Percentiles rank a stretch among this genome's conserved stretches.
These are phyloP conservation scores for Petrocephalus zakoni DNA, from an alignment of 2,113 vertebrate genomes.

Conservation along the genomic window DNA sequence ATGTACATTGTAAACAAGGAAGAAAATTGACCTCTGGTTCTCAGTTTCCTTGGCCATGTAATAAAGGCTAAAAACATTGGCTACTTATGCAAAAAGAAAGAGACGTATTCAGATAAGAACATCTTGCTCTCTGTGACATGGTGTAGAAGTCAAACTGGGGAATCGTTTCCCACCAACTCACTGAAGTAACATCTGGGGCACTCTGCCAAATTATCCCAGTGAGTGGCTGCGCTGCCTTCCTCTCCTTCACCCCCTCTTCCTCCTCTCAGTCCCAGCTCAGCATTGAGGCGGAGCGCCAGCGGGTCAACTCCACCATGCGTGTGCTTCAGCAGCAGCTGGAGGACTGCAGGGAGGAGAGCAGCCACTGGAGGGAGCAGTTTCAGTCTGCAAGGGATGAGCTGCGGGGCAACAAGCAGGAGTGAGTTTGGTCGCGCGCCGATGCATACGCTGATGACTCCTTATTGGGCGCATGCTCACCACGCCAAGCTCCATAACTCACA, in stretches of 20 bases:
- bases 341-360: slow-evolving; percentile 78
- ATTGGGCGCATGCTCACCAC: not conserved
- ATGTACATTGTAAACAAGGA: not conserved
- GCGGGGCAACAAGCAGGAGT: slow-evolving; percentile 79
- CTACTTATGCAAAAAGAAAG: not conserved
- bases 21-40: not conserved
- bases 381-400: slow-evolving; percentile 81
- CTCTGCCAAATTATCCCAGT: not conserved
- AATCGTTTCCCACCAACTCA: not conserved
- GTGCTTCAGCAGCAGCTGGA: slow-evolving; percentile 80
- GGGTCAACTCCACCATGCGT: slow-evolving; percentile 69
- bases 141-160: not conserved
- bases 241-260: not conserved
- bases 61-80: not conserved
- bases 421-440: slow-evolving; percentile 31
- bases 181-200: not conserved
- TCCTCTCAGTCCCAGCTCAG: slow-evolving; percentile 69
- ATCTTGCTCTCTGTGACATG: not conserved
- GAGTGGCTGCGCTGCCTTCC: not conserved
- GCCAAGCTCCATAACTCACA: not conserved
- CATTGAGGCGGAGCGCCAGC: slow-evolving; percentile 77
- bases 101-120: not conserved
- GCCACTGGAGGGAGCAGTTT: slow-evolving; percentile 88
- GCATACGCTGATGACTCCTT: not conserved
- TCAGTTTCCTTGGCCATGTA: not conserved